phyloP scores from a whole-genome alignment of 2,888 invertebrate genomes.

The Sphaerophoria taeniata region DNA sequence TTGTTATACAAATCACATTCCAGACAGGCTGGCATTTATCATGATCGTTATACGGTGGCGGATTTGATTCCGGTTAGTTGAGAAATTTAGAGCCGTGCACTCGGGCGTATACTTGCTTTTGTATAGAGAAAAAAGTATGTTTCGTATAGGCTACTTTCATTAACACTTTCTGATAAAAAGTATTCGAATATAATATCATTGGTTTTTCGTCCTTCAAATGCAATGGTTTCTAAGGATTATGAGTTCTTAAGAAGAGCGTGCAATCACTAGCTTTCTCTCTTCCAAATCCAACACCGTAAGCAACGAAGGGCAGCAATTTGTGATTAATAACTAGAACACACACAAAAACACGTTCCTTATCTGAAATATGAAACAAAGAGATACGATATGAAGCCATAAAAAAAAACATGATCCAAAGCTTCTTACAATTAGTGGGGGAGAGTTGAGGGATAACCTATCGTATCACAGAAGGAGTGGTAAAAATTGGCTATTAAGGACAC shows the following conservation, averaged over 20 bases:
- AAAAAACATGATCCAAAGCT: slow-evolving; percentile 21
- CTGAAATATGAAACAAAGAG: slow-evolving; percentile 23
- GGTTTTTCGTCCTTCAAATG: no score
- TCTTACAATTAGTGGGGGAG: slow-evolving; percentile 42
- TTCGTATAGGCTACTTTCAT: no score
- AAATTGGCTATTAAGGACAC: slow-evolving; percentile 24
- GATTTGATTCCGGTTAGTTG: no score
- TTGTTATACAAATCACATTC: slow-evolving; percentile 57
- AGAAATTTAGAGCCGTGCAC: no score
- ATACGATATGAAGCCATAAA: slow-evolving; percentile 28
- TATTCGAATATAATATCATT: no score
- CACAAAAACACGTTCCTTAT: slow-evolving; percentile 36
- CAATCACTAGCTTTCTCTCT: no score
- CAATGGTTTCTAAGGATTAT: no score
- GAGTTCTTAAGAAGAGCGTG: no score
- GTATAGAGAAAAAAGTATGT: no score
- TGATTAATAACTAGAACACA: slow-evolving; percentile 30
- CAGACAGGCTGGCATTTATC: slow-evolving; percentile 48
- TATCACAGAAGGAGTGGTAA: slow-evolving; percentile 1
- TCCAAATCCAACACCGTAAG: neutral
- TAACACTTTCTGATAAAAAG: no score
- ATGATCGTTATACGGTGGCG: slow-evolving; percentile 12
- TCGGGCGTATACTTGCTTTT: no score
- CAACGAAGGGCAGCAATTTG: neutral
- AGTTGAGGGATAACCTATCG: slow-evolving; percentile 31